Base-by-base conservation (phyloP, 2,888 invertebrate species). In the Penaeus monodon region DNA sequence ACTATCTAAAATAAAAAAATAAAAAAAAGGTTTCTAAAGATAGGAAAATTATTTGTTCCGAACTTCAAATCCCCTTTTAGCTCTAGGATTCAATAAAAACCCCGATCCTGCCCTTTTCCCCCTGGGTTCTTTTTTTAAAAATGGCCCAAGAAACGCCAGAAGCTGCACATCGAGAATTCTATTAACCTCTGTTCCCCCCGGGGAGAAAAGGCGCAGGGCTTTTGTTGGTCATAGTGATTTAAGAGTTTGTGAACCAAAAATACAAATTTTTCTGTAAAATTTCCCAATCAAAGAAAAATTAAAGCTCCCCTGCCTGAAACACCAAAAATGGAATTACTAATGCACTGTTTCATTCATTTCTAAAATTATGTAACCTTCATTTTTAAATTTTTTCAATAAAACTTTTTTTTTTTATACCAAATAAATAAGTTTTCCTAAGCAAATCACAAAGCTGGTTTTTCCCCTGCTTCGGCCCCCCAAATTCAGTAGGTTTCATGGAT, bases 81-180 rank as follows among this genome's bases (percentile, higher is more conserved):
- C 20, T 29, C 70, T 80, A n/a, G 38, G 24, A 44, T 68, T 68
- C n/a, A 80, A 10, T 14, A 80, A 20, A 38, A 85, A 80, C 33
- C 66, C 65, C 27, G 38, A 27, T 85, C 85, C 44, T 80, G 27
- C 80, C 85, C 44, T 63, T n/a, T 20, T n/a, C n/a, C n/a, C n/a
- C 70, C 33, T 24, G 65, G 49, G 73, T 80, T 70, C 73, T 64
- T 64, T 44, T 70, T 80, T 29, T 85, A 80, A 85, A 85, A 85
- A 29, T 73, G 70, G 27, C 22, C 44, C 27, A 85, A 70, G 57
- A 80, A 80, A 85, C 6, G 80, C 64, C 57, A 85, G 38, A 12
- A 85, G 79, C 49, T 85, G 85, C 38, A 85, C 73, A 70, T 85
- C 85, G 80, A 80, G 65, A 73, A 85, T 38, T 85, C 85, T 4